A percentile compares a stretch with the other conserved stretches of the same genome.
These are phyloP conservation scores for Montipora capitata DNA, from an alignment of 92 coral and sea anemone species.

Conservation along the genomic window DNA sequence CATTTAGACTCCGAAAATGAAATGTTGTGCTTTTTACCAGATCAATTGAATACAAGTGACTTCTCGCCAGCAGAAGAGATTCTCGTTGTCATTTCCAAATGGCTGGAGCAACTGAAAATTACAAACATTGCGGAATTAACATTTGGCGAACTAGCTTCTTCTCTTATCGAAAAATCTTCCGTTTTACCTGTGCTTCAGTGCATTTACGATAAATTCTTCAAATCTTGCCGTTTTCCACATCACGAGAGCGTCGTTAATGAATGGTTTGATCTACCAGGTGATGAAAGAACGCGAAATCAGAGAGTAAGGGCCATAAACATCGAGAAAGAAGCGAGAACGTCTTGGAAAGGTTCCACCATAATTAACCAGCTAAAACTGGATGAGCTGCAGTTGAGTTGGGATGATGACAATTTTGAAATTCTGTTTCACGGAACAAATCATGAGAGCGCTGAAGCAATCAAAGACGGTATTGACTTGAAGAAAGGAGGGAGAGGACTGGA, in stretches of 20 bases:
- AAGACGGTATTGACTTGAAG: neutral
- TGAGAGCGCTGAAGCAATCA: neutral
- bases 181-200: no score
- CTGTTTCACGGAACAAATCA: constrained; percentile 27
- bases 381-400: neutral
- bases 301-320: neutral
- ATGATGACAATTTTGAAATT: neutral
- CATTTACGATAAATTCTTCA: neutral
- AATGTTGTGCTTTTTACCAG: no score
- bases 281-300: neutral
- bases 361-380: no score
- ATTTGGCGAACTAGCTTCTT: no score
- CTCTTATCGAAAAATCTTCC: neutral
- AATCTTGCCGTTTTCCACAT: constrained; percentile 1
- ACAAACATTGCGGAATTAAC: neutral
- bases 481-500: neutral
- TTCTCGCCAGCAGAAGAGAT: no score
- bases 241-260: neutral
- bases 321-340: no score
- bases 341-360: neutral
- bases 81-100: no score
- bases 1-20: no score
- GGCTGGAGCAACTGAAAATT: neutral
- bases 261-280: neutral
- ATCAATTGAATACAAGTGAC: no score